A percentile compares a stretch with the other conserved stretches of the same genome.
Evolutionary conservation across 2,113 vertebrate species (phyloP).

Genomic region (Cochlearius cochlearius): DNA sequence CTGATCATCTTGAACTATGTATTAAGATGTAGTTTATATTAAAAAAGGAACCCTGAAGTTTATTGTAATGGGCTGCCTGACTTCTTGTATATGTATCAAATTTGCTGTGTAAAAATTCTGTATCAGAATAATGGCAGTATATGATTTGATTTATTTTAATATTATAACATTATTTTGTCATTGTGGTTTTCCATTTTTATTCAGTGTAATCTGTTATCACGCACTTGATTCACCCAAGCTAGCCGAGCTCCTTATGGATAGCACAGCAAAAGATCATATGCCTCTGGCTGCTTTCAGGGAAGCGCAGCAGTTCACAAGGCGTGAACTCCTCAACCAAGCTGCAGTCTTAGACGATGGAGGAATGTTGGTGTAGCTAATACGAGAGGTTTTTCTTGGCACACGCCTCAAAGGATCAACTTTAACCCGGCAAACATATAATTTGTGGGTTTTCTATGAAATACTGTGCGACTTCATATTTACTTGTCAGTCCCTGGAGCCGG

Average conservation of each 20-base stretch:
- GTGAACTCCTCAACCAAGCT: not conserved
- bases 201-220: slow-evolving; percentile 16
- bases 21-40: slow-evolving; percentile 66
- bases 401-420: not conserved
- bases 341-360: not conserved
- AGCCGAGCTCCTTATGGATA: not conserved
- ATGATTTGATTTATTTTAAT: slow-evolving; percentile 76
- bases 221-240: not conserved
- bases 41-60: slow-evolving; percentile 58
- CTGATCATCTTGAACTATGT: slow-evolving; percentile 41
- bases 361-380: not conserved
- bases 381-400: not conserved
- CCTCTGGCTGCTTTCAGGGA: not conserved
- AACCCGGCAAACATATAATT: not conserved
- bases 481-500: slow-evolving; percentile 10
- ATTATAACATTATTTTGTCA: slow-evolving; percentile 77
- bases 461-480: slow-evolving; percentile 19
- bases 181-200: slow-evolving; percentile 59
- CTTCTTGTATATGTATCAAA: slow-evolving; percentile 66
- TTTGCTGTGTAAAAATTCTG: slow-evolving; percentile 78
- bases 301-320: not conserved
- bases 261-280: not conserved
- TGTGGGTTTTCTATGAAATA: slow-evolving; percentile 18
- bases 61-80: slow-evolving; percentile 58
- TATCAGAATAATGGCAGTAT: slow-evolving; percentile 79